Evolutionary conservation across 2,113 vertebrate species (phyloP), one percentile per base, ranked within the genome.

Genomic region (Pteruthius melanotis): DNA sequence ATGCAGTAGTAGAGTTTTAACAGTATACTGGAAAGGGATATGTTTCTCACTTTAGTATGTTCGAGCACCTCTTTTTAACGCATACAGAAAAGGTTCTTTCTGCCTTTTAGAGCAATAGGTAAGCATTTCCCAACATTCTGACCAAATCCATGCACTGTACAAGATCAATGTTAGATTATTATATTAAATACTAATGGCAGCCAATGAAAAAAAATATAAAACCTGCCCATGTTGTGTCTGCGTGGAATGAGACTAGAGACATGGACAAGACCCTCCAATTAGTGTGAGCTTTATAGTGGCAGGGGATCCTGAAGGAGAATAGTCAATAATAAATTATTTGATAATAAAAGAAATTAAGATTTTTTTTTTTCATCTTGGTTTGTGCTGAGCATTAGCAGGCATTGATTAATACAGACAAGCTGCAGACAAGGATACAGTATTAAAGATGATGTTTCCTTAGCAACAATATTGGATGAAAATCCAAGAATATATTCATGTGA

Each of bases 401-500:
- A 91, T 66, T 95, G 95, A 95, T 95, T 94, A 96, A 93, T 89
- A 95, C 74, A 94, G 89, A 97, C 94, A 95, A 84, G 96, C 93
- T 82, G 91, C 80, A 97, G 90, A 92, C 91, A 95, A 92, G 83
- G 89, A 93, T 92, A 94, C 80, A 86, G 79, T 89, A 95, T 96
- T 96, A 97, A 95, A 96, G 94, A 96, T 89, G 96, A 96, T 96
- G 96, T 96, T 95, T 93, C 95, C 96, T 91, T 97, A 93, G 96
- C 95, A 97, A 96, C 95, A 95, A 94, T 95, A 97, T 69, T 87
- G 89, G 89, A 95, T 82, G 84, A 94, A 96, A 94, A 95, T 83
- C 91, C 93, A 95, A 95, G 93, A 96, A 94, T 94, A 94, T 31
- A 93, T 94, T 94, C 96, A 95, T 85, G 91, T 96, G 95, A 97